Conservation (phyloP, 2,888 invertebrate genomes). For the Limnephilus marmoratus region DNA sequence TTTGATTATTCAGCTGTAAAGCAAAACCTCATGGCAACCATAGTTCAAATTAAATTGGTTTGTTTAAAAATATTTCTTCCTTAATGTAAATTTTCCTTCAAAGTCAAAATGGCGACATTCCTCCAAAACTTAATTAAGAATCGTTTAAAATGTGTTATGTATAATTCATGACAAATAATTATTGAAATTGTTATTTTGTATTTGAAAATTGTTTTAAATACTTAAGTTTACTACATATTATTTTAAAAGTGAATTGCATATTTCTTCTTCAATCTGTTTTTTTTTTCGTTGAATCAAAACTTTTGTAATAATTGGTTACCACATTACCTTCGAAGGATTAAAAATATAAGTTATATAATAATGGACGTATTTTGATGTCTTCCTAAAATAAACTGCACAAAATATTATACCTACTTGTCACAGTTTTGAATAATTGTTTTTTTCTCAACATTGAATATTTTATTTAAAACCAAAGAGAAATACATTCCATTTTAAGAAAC, state of each 20-base stretch:
- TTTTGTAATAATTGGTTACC: background rate
- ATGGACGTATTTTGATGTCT: background rate
- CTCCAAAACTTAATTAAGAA: background rate
- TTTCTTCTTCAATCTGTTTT: background rate
- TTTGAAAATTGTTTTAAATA: background rate
- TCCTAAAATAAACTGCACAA: background rate
- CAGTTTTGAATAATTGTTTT: no score
- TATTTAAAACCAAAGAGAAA: background rate
- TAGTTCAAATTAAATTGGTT: background rate
- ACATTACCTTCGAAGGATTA: no score
- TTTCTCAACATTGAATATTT: background rate
- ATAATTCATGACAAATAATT: background rate
- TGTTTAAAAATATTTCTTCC: constrained; percentile 28
- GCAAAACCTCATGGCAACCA: background rate
- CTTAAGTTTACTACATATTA: background rate
- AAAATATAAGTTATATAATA: background rate
- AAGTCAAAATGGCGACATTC: constrained; percentile 15
- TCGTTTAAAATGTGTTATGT: background rate
- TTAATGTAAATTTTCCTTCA: constrained; percentile 18
- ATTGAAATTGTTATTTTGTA: background rate
- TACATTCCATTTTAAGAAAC: background rate
- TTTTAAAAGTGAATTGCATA: background rate
- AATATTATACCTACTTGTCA: background rate
- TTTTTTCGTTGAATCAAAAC: background rate
- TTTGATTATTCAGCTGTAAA: background rate